Percentiles rank a stretch among this genome's conserved stretches.
phyloP scores from a whole-genome alignment of 2,888 invertebrate genomes.

The Caenorhabditis afra region DNA sequence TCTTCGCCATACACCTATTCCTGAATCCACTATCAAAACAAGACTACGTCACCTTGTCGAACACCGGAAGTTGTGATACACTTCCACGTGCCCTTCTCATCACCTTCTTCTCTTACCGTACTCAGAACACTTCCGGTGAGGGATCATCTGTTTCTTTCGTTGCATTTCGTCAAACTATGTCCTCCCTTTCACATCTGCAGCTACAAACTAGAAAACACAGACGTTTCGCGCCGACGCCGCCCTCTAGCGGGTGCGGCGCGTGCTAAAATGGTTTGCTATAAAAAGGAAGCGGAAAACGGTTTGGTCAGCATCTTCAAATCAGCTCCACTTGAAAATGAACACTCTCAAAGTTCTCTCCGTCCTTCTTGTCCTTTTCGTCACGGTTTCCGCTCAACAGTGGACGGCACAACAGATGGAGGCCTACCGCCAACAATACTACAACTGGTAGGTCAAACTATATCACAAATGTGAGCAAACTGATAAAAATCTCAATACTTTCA shows the following conservation, averaged over 20 bases:
- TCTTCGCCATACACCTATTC: too few relatives aligned
- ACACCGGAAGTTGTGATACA: background rate
- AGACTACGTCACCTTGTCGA: background rate
- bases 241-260: background rate
- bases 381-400: constrained; percentile 35
- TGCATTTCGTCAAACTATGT: background rate
- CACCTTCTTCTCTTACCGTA: too few relatives aligned
- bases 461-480: background rate
- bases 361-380: background rate
- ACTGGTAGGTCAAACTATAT: constrained; percentile 37
- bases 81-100: too few relatives aligned
- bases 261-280: constrained; percentile 10
- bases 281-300: constrained; percentile 7
- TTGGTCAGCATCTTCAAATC: background rate
- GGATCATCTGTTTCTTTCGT: background rate
- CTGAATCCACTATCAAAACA: too few relatives aligned
- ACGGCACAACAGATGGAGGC: constrained; percentile 44
- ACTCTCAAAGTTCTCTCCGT: background rate
- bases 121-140: background rate
- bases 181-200: background rate
- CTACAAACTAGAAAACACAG: background rate
- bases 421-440: constrained; percentile 51
- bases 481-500: constrained; percentile 8
- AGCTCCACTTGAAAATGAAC: constrained; percentile 16
- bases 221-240: constrained; percentile 1